Evolutionary conservation across 2,888 invertebrate species (phyloP).

Genomic region (Melolontha melolontha): DNA sequence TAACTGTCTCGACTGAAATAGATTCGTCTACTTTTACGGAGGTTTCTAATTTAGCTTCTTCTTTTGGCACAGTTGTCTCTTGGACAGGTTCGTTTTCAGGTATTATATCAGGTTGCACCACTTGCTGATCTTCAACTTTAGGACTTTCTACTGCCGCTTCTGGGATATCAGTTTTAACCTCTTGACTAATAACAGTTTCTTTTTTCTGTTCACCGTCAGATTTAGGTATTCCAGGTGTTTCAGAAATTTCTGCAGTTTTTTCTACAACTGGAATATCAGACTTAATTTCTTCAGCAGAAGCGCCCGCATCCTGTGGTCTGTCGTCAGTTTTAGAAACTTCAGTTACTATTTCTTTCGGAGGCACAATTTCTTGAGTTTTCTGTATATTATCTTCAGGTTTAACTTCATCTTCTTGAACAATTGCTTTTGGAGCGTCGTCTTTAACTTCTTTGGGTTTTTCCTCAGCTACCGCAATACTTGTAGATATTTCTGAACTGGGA

Average conservation of each 20-base stretch:
- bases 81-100: slow-evolving; percentile 32
- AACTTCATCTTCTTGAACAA: slow-evolving; percentile 2
- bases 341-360: not conserved
- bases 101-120: slow-evolving; percentile 34
- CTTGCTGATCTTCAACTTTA: slow-evolving; percentile 31
- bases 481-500: not conserved
- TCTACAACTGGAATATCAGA: too few species aligned
- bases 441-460: slow-evolving; percentile 22
- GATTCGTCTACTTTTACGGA: slow-evolving; percentile 25
- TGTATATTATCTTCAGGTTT: not conserved
- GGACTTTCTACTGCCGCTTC: slow-evolving; percentile 33
- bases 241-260: too few species aligned
- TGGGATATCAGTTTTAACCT: slow-evolving; percentile 27
- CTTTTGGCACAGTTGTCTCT: slow-evolving; percentile 39
- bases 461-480: slow-evolving; percentile 17
- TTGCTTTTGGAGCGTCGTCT: slow-evolving; percentile 8
- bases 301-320: slow-evolving; percentile 24
- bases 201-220: slow-evolving; percentile 58
- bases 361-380: slow-evolving; percentile 18
- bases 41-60: slow-evolving; percentile 26
- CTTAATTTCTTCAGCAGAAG: slow-evolving; percentile 32
- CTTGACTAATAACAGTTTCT: slow-evolving; percentile 41
- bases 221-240: slow-evolving; percentile 1
- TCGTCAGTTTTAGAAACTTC: slow-evolving; percentile 14
- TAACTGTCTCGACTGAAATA: slow-evolving; percentile 17